Base-by-base conservation (phyloP, 2,797 vertebrate genomes). In the Coracias cyanogaster region DNA sequence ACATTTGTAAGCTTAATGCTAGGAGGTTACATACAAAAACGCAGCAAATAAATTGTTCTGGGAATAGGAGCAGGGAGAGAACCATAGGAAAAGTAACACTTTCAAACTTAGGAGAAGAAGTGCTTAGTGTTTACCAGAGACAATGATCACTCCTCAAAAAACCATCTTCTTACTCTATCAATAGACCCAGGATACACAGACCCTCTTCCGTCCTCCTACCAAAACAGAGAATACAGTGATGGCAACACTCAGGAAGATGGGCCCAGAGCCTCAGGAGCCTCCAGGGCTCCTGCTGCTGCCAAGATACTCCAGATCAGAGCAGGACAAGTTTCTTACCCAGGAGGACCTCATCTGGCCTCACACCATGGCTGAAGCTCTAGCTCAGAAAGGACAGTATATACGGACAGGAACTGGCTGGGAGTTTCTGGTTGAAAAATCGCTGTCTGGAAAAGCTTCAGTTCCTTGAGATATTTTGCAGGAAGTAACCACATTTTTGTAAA, bases 1-100 rank as follows among this genome's bases (percentile, higher is more conserved):
- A 70, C 77, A 73, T 94, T 94, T 77, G 41, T 85, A 90, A 90
- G 71, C 45, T 73, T 80, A 90, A 90, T 80, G 29, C 45, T 86
- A 77, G 76, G 45, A 92, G 22, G 55, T 77, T 76, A 73, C 21
- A 72, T 57, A 60, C 45, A 55, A 91, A 94, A 93, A 67, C 60
- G 35, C 55, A 91, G 52, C 89, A 96, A 86, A 90, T 43, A 89
- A 81, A 89, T 79, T 61, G 6, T 26, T 94, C 70, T 86, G 71
- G 60, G 77, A 94, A 89, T 14, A 74, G 37, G 21, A 86, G 33
- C n/a, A 82, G 28, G 26, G 41, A 21, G 17, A 67, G 46, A 76
- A 60, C 28, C 33, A 60, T 2, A 79, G 25, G n/a, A 52, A 83
- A 83, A 86, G 77, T 29, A 20, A 2, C 0, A 4, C 0, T 58